Base-by-base conservation (phyloP, 2,888 invertebrate genomes). In the Andrena trimmerana region DNA sequence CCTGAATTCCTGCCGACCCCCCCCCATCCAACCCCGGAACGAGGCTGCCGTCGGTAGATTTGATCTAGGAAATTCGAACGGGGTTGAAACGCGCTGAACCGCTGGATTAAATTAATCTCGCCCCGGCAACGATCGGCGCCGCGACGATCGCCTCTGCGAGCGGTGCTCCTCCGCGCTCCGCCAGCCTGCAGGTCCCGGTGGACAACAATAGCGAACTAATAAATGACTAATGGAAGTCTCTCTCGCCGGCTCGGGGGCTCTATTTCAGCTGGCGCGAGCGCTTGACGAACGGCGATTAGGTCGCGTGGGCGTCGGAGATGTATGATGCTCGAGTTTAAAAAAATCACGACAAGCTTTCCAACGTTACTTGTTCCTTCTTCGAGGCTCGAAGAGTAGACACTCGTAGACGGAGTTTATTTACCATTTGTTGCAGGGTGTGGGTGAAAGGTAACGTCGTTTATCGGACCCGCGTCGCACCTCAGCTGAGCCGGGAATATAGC, bases 1-100 rank as follows among this genome's bases (percentile, higher is more conserved):
- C 57, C 86, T 75, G 83, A 87, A 87, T 87, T 87, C 86, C 86
- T 78, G 54, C 66, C 86, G 78, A 77, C 65, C 69, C 24, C 62
- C 42, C n/a, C 33, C 52, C 24, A 16, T 16, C 42, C 16, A 42
- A 42, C 42, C 73, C 72, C 42, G 70, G 59, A 63, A 57, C 79
- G 74, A 59, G 78, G 72, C 79, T 78, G 50, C 80, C 81, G 86
- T 84, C 82, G 72, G 74, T 68, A 81, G 85, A 86, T 87, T 78
- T 78, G 83, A 87, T 87, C 86, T 83, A 74, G 83, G 83, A 85
- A 83, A 84, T 79, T 86, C 78, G 87, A 84, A 54, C 62, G 70
- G 60, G 68, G 59, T 68, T 71, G 82, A 84, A 86, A 78, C 69
- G 77, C 69, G 68, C 72, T 70, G 84, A 86, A 78, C 70, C 76